These are phyloP conservation scores for Cephus pulcher DNA, from an alignment of 2,888 invertebrate genomes.

Conservation along the genomic window DNA sequence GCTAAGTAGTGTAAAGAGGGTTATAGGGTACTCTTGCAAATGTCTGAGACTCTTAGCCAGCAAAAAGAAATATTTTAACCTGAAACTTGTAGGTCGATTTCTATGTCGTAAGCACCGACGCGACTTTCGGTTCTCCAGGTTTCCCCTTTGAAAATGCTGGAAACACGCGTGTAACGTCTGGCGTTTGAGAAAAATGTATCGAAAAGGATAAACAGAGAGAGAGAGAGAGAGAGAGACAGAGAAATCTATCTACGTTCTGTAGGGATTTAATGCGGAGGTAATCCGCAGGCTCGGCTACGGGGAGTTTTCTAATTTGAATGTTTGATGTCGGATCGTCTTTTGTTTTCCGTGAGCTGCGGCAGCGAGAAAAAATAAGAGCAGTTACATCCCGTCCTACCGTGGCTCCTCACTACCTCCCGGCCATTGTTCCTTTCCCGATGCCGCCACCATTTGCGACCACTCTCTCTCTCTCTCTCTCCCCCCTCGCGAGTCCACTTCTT, in stretches of 20 bases:
- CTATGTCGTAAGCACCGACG: not conserved
- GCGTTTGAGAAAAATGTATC: not conserved
- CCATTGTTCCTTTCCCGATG: constrained; percentile 50
- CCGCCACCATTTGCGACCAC: constrained; percentile 47
- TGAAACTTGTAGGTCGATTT: not conserved
- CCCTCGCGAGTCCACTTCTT: too few relatives aligned
- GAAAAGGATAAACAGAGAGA: not conserved
- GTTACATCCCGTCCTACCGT: constrained; percentile 30
- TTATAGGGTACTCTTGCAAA: not conserved
- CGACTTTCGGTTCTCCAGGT: not conserved
- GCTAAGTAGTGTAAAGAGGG: not conserved
- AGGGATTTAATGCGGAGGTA: constrained; percentile 16
- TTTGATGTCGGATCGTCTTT: constrained; percentile 52
- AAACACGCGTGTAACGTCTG: not conserved
- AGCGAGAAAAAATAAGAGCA: constrained; percentile 45
- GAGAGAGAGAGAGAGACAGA: not conserved
- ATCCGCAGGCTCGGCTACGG: constrained; percentile 11
- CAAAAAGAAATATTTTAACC: not conserved
- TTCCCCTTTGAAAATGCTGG: not conserved
- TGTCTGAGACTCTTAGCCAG: not conserved
- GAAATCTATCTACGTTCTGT: not conserved
- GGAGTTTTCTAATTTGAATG: constrained; percentile 51
- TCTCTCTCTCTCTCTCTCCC: constrained; percentile 15
- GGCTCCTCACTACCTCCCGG: constrained; percentile 35
- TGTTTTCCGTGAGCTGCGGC: constrained; percentile 38